A percentile compares a stretch with the other conserved stretches of the same genome.
phyloP scores from a whole-genome alignment of 2,113 vertebrate genomes.

The Regulus satrapa region DNA sequence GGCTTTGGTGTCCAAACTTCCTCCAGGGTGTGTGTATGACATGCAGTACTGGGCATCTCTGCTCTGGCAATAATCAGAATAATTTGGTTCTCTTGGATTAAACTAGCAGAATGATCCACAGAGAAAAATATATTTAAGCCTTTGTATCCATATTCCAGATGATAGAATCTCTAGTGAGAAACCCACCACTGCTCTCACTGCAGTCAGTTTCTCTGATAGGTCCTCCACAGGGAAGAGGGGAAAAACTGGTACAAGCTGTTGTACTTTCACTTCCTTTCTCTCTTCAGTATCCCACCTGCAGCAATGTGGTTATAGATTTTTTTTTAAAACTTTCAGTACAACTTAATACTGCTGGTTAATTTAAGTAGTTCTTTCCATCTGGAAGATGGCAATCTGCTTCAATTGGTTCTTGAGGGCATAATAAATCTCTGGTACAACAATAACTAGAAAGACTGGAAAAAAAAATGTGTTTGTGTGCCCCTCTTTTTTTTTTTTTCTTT shows the following conservation, averaged over 20 bases:
- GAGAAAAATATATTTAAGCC: background rate
- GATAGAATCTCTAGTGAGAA: background rate
- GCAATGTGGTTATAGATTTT: background rate
- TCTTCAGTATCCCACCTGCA: background rate
- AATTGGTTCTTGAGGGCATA: background rate
- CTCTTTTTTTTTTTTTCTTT: background rate
- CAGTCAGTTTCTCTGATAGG: background rate
- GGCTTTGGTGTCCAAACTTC: background rate
- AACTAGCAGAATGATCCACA: background rate
- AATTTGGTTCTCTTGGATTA: background rate
- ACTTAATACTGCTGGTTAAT: background rate
- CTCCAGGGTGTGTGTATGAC: background rate
- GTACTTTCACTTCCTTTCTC: background rate
- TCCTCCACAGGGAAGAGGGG: background rate
- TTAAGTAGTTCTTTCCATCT: background rate
- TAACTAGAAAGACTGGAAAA: background rate
- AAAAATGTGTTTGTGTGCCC: background rate
- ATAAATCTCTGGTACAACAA: background rate
- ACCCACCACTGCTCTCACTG: background rate
- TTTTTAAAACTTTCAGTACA: background rate
- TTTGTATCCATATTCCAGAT: background rate
- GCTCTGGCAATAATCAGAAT: background rate
- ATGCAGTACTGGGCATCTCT: background rate
- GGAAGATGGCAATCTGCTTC: background rate
- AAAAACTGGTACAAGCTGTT: background rate